Conservation (phyloP, 2,888 invertebrate genomes). For the Lasioglossum lativentre region DNA sequence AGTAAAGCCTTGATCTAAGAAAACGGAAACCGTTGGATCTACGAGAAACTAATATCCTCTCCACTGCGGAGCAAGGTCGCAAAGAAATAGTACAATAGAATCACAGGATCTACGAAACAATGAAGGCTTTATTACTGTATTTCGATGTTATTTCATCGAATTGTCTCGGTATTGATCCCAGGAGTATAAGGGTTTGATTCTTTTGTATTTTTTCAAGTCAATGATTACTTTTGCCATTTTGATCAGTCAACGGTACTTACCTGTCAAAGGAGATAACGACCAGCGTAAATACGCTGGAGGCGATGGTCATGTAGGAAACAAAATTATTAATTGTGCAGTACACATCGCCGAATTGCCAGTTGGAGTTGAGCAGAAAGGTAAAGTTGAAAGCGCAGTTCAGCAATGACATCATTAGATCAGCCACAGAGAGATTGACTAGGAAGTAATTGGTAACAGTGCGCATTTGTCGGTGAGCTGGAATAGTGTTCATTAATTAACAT, state of each 20-base stretch:
- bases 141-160: too few species aligned
- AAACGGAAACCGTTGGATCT: too few species aligned
- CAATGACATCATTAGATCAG: conserved; percentile 94
- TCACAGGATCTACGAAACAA: too few species aligned
- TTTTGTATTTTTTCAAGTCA: too few species aligned
- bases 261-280: conserved; percentile 97
- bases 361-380: conserved; percentile 94
- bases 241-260: conserved; percentile 85
- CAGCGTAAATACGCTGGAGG: conserved; percentile 96
- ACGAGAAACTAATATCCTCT: too few species aligned
- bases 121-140: too few species aligned
- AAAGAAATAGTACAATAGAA: too few species aligned
- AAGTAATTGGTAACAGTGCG: conserved; percentile 97
- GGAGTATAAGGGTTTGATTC: too few species aligned
- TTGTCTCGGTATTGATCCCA: too few species aligned
- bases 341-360: conserved; percentile 95
- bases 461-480: conserved; percentile 92
- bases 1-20: too few species aligned
- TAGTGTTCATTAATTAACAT: neutral
- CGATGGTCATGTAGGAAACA: conserved; percentile 95
- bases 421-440: conserved; percentile 94
- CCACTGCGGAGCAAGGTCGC: too few species aligned
- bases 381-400: conserved; percentile 96
- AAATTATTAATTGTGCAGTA: conserved; percentile 96
- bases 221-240: too few species aligned